Percentiles rank a stretch among this genome's conserved stretches.
Evolutionary conservation across 35 echinoderm and acorn worm genomes (phyloP).

Genomic region (Lytechinus variegatus): DNA sequence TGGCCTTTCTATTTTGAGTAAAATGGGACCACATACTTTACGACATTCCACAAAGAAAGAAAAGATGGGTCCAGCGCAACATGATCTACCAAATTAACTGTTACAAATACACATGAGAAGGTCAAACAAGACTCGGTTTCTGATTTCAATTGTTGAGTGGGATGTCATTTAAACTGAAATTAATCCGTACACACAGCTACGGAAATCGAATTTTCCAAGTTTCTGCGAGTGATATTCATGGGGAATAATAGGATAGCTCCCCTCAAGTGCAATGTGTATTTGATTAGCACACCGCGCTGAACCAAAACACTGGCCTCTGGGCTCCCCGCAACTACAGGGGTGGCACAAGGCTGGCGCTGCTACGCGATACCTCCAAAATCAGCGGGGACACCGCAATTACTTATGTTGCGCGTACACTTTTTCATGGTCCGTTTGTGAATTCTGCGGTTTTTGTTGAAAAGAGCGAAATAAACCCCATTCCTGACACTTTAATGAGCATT

Average conservation of each 20-base stretch:
- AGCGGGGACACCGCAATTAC: constrained; percentile 28
- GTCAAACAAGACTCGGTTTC: not conserved
- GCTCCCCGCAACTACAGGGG: constrained; percentile 9
- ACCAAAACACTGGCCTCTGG: constrained; percentile 27
- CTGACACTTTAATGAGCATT: constrained; percentile 24
- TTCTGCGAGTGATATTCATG: not conserved
- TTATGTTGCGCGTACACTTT: not conserved
- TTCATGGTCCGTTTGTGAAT: not conserved
- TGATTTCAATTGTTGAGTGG: not conserved
- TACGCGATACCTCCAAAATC: not conserved
- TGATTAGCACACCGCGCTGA: constrained; percentile 37
- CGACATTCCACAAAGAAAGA: too few relatives aligned
- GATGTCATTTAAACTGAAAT: not conserved
- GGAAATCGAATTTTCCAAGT: constrained; percentile 12
- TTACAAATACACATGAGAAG: not conserved
- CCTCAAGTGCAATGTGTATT: constrained; percentile 11
- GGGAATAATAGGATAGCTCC: not conserved
- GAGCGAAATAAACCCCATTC: not conserved
- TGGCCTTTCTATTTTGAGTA: too few relatives aligned
- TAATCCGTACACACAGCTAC: not conserved
- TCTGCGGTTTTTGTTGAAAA: constrained; percentile 1
- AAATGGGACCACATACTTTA: too few relatives aligned
- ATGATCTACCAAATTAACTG: not conserved
- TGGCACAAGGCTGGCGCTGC: constrained; percentile 30
- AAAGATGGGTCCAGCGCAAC: not conserved